Conservation (phyloP, 2,797 vertebrate genomes). For the Petrocephalus sullivani region DNA sequence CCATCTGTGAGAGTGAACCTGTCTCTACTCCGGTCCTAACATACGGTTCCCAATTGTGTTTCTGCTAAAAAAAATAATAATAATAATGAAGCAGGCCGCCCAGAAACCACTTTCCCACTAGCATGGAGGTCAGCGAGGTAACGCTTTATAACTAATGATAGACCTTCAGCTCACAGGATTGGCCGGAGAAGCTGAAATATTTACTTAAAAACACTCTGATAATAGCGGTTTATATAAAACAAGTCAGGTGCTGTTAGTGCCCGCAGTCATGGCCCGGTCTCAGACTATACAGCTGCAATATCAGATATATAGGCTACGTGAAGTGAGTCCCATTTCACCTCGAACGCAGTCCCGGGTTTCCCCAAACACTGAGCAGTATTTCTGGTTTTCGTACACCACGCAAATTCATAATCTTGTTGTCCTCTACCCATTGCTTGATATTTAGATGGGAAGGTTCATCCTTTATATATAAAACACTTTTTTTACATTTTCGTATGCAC, state of each 20-base stretch:
- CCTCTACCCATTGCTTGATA: neutral
- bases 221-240: neutral
- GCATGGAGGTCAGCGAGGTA: neutral
- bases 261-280: neutral
- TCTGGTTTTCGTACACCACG: neutral
- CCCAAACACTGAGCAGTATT: neutral
- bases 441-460: neutral
- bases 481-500: neutral
- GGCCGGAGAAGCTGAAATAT: neutral
- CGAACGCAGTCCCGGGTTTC: neutral
- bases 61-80: neutral
- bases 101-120: slow-evolving; percentile 11
- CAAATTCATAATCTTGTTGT: neutral
- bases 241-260: neutral
- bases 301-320: neutral
- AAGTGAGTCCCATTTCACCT: neutral
- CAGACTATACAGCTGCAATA: neutral
- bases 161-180: neutral
- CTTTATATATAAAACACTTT: neutral
- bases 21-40: neutral
- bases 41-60: neutral
- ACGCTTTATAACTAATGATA: neutral
- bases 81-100: neutral
- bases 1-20: slow-evolving; percentile 5
- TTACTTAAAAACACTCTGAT: neutral